Base-by-base conservation (phyloP, 2,888 invertebrate species). In the Sussaba pulchella region DNA sequence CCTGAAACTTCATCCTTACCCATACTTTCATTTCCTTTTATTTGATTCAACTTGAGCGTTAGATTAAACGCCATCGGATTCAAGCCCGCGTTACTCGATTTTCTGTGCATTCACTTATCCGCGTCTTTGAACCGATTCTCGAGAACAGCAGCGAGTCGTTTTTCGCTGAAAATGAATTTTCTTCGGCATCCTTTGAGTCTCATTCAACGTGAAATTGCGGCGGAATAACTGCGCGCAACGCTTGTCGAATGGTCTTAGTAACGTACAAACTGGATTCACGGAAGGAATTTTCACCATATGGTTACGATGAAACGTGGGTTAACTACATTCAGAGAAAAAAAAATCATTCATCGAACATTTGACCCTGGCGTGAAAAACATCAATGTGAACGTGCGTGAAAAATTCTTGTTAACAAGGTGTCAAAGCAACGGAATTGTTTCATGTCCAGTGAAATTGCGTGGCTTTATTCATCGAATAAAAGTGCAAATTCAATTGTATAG, bases 11-110 rank as follows among this genome's bases (percentile, higher is more conserved):
- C 50, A 50, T 50, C 26, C 50, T 14, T 31, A 36, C 69, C 47
- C 21, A 19, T 12, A 19, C 19, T 66, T 39, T 52, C 24, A 26
- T 43, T 64, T 43, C 41, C 43, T 31, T 24, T 82, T 78, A 74
- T 78, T 78, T 71, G 63, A 57, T 41, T 82, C 52, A 63, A 47
- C 14, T 59, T 72, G 41, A 83, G 64, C 67, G 54, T 72, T 45
- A 72, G 75, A 83, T 83, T 72, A 61, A 75, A 73, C 57, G 39
- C 67, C 31, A 64, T 71, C 61, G 54, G 26, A 31, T 6, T 52
- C 19, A n/a, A 71, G 14, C 41, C 50, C 54, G 8, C 21, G 19
- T 31, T 41, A 14, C 31, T n/a, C 31, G 36, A 19, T 19, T 26
- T 54, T 21, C 31, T 19, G 50, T 67, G 54, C 61, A 52, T 45